A percentile compares a stretch with the other conserved stretches of the same genome.
Evolutionary conservation across 2,797 vertebrate genomes (phyloP).

Genomic region (Euphonia xanthogaster): DNA sequence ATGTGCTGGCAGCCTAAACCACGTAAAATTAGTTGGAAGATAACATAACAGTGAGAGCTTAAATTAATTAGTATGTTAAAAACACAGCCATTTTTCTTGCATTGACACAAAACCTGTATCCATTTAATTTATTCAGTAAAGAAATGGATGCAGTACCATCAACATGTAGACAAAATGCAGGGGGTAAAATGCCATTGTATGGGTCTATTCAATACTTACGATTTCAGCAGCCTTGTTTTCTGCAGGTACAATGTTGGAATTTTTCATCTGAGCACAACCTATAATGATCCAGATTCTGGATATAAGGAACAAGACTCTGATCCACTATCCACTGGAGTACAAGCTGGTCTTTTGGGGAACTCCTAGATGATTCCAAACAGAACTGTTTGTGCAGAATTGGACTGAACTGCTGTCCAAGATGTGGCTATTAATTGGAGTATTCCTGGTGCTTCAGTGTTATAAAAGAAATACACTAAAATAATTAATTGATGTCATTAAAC

Average conservation of each 20-base stretch:
- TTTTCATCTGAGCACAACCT: not conserved
- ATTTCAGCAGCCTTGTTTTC: not conserved
- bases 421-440: not conserved
- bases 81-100: not conserved
- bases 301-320: not conserved
- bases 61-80: not conserved
- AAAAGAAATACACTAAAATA: slow-evolving; percentile 4
- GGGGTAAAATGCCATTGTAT: not conserved
- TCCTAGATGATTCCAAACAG: not conserved
- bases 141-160: not conserved
- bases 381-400: not conserved
- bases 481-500: slow-evolving; percentile 23
- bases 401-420: not conserved
- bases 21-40: not conserved
- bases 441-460: not conserved
- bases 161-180: not conserved
- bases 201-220: not conserved
- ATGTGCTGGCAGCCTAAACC: not conserved
- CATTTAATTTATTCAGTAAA: slow-evolving; percentile 1
- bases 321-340: not conserved
- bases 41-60: not conserved
- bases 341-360: not conserved
- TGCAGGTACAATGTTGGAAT: not conserved
- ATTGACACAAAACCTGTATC: not conserved
- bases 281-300: not conserved